Evolutionary conservation across 2,113 vertebrate genomes (phyloP), one percentile per base, ranked within the genome.

Genomic region (Scopus umbretta): DNA sequence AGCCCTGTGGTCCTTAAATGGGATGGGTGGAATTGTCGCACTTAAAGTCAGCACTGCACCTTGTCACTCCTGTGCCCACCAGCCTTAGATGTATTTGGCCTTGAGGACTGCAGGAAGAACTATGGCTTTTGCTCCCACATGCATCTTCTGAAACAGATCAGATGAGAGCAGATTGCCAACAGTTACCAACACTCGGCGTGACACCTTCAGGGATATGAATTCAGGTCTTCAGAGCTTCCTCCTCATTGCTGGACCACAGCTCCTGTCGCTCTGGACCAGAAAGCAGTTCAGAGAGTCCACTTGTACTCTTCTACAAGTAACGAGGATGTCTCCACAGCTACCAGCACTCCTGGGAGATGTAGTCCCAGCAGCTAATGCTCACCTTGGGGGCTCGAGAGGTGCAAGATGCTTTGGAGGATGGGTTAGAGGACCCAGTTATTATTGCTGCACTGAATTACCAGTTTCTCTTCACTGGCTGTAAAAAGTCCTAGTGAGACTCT

Each of bases 361-460:
- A 16, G 45, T 21, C 49, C 67, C 55, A 78, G 58, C 62, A 76
- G 49, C 16, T 14, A 17, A 14, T 2, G 5, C 58, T 74, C 59
- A 23, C 55, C 27, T 4, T 0, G 0, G n/a, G 13, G 12, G 4
- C 10, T 38, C 0, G 2, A 52, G 53, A 38, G 34, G 29, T 5
- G 0, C 7, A 13, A 21, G 14, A 13, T 49, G 61, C 65, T 70
- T 30, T 66, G 55, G 49, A 74, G 61, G 27, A 26, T 16, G 49
- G 30, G 23, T 43, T 27, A 63, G 9, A 45, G 27, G 29, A 14
- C 17, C 29, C 18, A 19, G 36, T 34, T 34, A 34, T 3, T 8
- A 38, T 5, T 17, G 12, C 47, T 66, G 9, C 42, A 7, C 32
- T 30, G 6, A 75, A 75, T 67, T 19, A 29, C 16, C 42, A 10